A percentile compares a stretch with the other conserved stretches of the same genome.
Evolutionary conservation across 1,140 invertebrate genomes (phyloP).

Genomic region (Drosophila carrolli): DNA sequence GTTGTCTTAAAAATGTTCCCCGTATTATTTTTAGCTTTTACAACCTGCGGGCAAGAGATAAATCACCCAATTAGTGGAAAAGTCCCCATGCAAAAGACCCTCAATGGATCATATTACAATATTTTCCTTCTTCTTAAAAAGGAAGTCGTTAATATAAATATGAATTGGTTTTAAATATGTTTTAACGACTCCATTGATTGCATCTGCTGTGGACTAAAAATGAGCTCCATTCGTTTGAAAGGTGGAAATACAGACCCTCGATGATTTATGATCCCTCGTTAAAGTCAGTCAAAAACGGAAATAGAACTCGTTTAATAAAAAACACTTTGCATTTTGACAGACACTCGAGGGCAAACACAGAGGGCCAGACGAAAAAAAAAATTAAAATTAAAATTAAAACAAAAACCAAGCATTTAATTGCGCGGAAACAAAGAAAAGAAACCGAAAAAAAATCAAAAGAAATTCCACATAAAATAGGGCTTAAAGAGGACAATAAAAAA

Average conservation of each 20-base stretch:
- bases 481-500: conserved; percentile 48
- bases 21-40: conserved; percentile 1
- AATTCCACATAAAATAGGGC: conserved; percentile 58
- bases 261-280: conserved; percentile 50
- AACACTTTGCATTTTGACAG: conserved; percentile 51
- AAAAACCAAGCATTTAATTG: conserved; percentile 58
- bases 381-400: conserved; percentile 33
- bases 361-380: conserved; percentile 15
- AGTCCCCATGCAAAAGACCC: background rate
- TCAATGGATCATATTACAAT: conserved; percentile 23
- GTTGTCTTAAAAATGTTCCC: conserved; percentile 1
- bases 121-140: conserved; percentile 18
- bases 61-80: conserved; percentile 28
- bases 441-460: conserved; percentile 44
- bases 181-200: conserved; percentile 49
- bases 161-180: conserved; percentile 41
- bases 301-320: conserved; percentile 61
- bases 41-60: conserved; percentile 12
- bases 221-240: conserved; percentile 29
- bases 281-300: conserved; percentile 49
- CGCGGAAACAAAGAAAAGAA: conserved; percentile 11
- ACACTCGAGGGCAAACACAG: conserved; percentile 29
- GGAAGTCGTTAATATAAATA: conserved; percentile 50
- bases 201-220: conserved; percentile 12
- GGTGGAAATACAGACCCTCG: conserved; percentile 19